Conservation (phyloP, 2,113 vertebrate species). For the Scophthalmus maximus region DNA sequence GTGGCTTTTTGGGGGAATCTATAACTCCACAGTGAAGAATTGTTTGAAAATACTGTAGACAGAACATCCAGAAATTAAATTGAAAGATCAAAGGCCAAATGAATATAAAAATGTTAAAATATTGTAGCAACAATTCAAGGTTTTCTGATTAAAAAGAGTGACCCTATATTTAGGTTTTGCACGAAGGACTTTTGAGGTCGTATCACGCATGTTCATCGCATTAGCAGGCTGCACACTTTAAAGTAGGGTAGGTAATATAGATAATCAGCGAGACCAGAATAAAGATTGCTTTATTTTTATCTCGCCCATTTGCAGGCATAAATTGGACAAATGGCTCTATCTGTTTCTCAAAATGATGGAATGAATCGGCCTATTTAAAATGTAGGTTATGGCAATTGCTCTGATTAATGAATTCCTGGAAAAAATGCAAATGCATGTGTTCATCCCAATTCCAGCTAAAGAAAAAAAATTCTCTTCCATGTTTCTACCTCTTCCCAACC, state of each 20-base stretch:
- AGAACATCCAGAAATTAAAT: conserved; percentile 43
- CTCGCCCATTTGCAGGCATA: conserved; percentile 54
- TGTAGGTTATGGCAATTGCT: conserved; percentile 65
- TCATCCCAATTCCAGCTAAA: conserved; percentile 4
- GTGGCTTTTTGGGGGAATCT: conserved; percentile 47
- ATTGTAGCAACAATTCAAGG: conserved; percentile 26
- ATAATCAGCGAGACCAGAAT: conserved; percentile 52
- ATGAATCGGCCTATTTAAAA: conserved; percentile 69
- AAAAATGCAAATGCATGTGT: conserved; percentile 36
- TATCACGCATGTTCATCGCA: conserved; percentile 6
- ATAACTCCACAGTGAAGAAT: conserved; percentile 36
- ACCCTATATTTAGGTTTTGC: not conserved
- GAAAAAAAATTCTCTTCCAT: not conserved
- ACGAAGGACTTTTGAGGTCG: not conserved
- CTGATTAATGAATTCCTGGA: conserved; percentile 53
- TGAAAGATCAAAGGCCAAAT: no score
- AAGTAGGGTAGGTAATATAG: conserved; percentile 51
- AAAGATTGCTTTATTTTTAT: conserved; percentile 69
- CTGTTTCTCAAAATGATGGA: conserved; percentile 62
- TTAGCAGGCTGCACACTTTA: conserved; percentile 5
- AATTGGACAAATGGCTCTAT: conserved; percentile 62
- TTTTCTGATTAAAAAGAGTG: conserved; percentile 19
- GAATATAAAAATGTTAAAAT: not conserved
- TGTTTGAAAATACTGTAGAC: conserved; percentile 33
- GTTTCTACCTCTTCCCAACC: not conserved